Conservation (phyloP, 2,113 vertebrate species). For the Rallus limicola region DNA sequence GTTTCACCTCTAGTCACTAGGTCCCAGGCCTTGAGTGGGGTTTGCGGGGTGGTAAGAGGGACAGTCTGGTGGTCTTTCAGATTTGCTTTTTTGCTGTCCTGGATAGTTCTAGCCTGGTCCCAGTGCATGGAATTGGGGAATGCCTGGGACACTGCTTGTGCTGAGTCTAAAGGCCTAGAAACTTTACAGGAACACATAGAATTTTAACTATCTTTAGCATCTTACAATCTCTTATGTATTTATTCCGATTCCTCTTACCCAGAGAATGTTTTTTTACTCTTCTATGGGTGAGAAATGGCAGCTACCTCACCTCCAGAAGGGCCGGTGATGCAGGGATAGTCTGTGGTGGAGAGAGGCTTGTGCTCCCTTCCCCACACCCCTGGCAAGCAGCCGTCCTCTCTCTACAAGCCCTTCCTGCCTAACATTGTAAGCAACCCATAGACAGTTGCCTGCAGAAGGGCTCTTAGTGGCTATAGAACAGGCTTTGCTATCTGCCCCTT, state of each 20-base stretch:
- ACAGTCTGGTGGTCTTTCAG: neutral
- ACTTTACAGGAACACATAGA: neutral
- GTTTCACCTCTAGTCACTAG: neutral
- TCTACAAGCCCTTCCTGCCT: neutral
- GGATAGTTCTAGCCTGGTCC: neutral
- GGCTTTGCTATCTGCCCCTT: neutral
- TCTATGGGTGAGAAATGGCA: neutral
- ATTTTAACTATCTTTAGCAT: neutral
- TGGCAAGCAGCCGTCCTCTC: neutral
- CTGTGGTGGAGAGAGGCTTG: neutral
- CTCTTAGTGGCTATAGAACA: neutral
- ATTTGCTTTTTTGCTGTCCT: neutral
- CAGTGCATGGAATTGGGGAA: neutral
- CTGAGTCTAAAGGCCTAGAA: neutral
- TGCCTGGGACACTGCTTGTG: rapidly evolving
- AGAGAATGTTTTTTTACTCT: neutral
- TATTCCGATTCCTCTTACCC: neutral
- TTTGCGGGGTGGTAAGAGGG: neutral
- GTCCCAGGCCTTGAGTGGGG: neutral
- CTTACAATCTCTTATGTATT: neutral
- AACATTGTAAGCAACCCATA: neutral
- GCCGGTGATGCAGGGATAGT: neutral
- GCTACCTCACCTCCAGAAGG: neutral
- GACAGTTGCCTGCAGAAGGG: neutral
- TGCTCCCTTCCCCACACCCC: neutral